Base-by-base conservation (phyloP, 2,113 vertebrate genomes). In the Opisthocomus hoazin region DNA sequence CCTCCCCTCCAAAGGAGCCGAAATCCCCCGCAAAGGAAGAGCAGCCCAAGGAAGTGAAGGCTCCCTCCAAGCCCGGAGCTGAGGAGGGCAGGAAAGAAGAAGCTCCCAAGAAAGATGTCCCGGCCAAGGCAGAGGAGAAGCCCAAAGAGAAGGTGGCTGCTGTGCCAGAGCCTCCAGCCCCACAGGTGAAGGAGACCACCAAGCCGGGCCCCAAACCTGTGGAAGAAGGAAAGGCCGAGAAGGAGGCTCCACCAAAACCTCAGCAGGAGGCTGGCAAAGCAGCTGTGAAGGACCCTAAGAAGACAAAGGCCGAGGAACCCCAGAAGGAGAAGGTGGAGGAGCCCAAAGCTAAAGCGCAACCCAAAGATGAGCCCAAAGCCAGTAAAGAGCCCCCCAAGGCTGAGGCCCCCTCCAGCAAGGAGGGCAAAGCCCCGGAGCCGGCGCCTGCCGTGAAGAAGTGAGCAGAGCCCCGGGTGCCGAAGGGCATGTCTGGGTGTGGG, bases 21-120 rank as follows among this genome's bases (percentile, higher is more conserved):
- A 93, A 93, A 89, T 54, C 48, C 32, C 81, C 91, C 23, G 54
- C 0, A 0, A 93, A 89, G 57, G 87, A 90, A 60, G 87, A 86
- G 64, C 76, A 57, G 13, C 87, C 69, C 69, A 90, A 93, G 51
- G 81, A 93, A 22, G 53, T 0, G 2, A 97, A 97, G 87, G 85
- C 87, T 82, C 70, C 97, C 16, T 29, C 92, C 56, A 96, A 90
- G 53, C 90, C 97, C 0, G 71, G 65, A 87, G 46, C 71, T 0
- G 97, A 97, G 53, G 97, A 97, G 13, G 63, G 84, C 60, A 97
- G 89, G 79, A 97, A 98, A 86, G 98, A 94, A 6, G 97, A 97
- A 56, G 54, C 51, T 34, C 96, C 97, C 39, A 95, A 96, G 84
- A 97, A 98, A 57, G 98, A 97, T 0, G 4, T 65, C 36, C 85